Base-by-base conservation (phyloP, 2,797 vertebrate species). In the Kryptolebias ocellatus region DNA sequence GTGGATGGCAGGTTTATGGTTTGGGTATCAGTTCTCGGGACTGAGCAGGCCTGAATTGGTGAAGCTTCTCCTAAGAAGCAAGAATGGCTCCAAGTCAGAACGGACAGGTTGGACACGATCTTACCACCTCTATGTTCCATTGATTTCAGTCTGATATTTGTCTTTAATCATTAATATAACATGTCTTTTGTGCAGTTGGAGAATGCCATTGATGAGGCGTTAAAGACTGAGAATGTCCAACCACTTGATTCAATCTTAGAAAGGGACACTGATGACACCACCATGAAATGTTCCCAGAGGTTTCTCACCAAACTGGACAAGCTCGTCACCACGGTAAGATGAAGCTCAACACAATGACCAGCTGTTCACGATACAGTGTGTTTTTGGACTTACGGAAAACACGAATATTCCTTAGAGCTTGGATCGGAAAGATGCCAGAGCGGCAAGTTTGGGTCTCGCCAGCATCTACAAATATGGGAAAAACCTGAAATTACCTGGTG, bases 271-370 rank as follows among this genome's bases (percentile, higher is more conserved):
- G 59, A 50, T 83, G 89, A 93, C 10, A 50, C 76, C 42, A 78
- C 73, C 53, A 81, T 95, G 64, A 96, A 93, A 87, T 98, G 95
- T 80, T 96, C 95, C 72, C 94, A 93, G 68, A 93, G 95, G 47
- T 95, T 99, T 83, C 77, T 96, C 39, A 89, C 75, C 72, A 99
- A 97, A 88, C 63, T 99, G 79, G 95, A 98, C 86, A 94, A 90
- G 84, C 91, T 99, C 67, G 83, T 99, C 5, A 91, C 79, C 79
- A 93, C 69, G 95, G 98, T 99, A 93, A 91, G 87, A 79, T 62
- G 6, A 34, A 42, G 14, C 5, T 11, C 2, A 50, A 14, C 15
- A 44, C 4, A 42, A 5, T 46, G 5, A 31, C 11, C 1, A 1
- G 45, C 12, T 51, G 20, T 28, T 3, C 3, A 18, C 4, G 0